These are phyloP conservation scores for Triops cancriformis DNA, from an alignment of 1,140 invertebrate species.

Conservation along the genomic window DNA sequence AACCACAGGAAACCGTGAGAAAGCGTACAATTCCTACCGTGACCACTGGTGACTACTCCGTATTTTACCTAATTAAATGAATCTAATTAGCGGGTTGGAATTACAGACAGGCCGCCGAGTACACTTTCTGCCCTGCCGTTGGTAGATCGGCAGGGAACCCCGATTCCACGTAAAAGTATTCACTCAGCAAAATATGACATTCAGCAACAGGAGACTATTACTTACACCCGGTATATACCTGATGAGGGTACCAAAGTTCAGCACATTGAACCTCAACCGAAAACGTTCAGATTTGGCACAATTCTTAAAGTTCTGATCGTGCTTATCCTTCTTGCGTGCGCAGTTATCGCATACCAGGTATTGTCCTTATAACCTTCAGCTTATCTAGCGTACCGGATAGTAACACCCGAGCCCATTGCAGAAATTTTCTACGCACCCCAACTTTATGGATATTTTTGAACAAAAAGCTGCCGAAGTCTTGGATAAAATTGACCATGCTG, in stretches of 20 bases:
- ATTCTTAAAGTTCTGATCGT: neutral
- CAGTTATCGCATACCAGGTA: neutral
- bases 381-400: neutral
- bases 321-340: neutral
- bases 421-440: neutral
- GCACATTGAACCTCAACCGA: neutral
- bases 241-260: neutral
- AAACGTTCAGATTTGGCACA: neutral
- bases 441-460: slow-evolving; percentile 11
- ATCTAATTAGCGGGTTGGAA: neutral
- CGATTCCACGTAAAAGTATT: slow-evolving; percentile 23
- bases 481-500: slow-evolving; percentile 24
- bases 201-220: neutral
- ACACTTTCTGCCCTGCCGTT: slow-evolving; percentile 21
- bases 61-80: neutral
- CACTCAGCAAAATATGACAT: slow-evolving; percentile 4
- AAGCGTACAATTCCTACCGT: neutral
- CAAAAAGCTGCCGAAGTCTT: slow-evolving; percentile 24
- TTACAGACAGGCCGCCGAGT: slow-evolving; percentile 9
- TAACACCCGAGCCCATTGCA: neutral
- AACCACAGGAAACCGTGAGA: slow-evolving; percentile 3
- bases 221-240: neutral
- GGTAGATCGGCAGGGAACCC: slow-evolving; percentile 27
- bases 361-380: neutral
- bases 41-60: neutral